Percentiles rank a stretch among this genome's conserved stretches.
These are phyloP conservation scores for Candoia aspera DNA, from an alignment of 2,113 vertebrate species.

Conservation along the genomic window DNA sequence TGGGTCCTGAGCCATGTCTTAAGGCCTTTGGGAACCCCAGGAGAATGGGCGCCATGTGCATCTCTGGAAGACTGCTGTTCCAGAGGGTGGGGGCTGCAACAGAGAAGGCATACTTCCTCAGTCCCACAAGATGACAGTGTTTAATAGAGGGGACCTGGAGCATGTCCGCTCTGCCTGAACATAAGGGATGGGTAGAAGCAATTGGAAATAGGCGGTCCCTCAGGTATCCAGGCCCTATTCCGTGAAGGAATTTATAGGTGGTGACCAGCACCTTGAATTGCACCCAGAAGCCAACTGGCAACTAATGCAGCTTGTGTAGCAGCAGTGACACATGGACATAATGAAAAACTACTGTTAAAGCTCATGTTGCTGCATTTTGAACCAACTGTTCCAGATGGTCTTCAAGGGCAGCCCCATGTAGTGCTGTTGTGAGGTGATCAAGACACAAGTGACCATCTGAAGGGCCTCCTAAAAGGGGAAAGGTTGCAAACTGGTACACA, in stretches of 20 bases:
- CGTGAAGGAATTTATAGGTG: background rate
- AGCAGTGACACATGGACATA: background rate
- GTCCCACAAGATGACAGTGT: background rate
- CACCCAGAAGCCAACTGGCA: background rate
- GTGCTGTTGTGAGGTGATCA: background rate
- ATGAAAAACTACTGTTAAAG: background rate
- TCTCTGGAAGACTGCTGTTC: background rate
- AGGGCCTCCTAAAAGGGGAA: background rate
- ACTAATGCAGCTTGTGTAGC: background rate
- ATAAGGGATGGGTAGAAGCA: background rate
- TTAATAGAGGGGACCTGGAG: background rate
- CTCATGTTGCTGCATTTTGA: background rate
- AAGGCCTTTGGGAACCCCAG: background rate
- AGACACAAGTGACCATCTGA: background rate
- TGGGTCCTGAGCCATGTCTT: background rate
- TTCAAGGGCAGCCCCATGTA: background rate
- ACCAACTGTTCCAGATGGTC: background rate
- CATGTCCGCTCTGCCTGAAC: background rate
- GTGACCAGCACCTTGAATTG: background rate
- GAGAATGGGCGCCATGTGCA: background rate
- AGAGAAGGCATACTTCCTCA: background rate
- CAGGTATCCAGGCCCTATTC: background rate
- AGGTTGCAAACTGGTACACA: background rate
- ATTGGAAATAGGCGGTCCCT: background rate
- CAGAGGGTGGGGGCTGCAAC: background rate